phyloP scores from a whole-genome alignment of 2,113 vertebrate genomes.

The Sardina pilchardus region DNA sequence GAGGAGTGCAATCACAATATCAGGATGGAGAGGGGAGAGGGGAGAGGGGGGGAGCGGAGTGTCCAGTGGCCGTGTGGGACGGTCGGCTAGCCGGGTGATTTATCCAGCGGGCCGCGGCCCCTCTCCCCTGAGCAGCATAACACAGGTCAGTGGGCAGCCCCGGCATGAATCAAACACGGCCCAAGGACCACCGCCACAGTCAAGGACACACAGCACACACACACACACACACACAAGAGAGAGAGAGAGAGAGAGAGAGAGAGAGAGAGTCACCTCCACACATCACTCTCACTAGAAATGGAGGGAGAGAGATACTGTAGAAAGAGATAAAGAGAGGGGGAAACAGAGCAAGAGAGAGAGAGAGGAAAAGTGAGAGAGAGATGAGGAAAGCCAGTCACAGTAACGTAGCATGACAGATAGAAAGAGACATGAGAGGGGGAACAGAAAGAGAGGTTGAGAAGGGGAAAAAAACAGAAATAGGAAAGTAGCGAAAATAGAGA shows the following conservation, averaged over 20 bases:
- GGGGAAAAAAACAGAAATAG: background rate
- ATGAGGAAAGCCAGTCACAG: background rate
- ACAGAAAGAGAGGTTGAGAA: background rate
- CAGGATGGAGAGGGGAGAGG: too few species aligned
- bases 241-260: background rate
- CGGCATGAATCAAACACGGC: constrained; percentile 58
- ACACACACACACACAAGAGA: constrained; percentile 42
- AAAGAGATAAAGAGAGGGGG: background rate
- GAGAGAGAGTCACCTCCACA: background rate
- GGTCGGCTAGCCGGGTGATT: background rate
- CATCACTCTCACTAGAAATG: background rate
- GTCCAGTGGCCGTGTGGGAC: background rate
- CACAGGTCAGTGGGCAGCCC: constrained; percentile 57
- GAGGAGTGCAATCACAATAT: too few species aligned
- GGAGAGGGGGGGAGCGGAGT: background rate
- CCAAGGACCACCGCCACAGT: constrained; percentile 51
- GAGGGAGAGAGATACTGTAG: background rate
- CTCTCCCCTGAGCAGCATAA: constrained; percentile 46
- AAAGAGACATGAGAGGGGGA: background rate
- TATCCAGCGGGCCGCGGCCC: background rate
- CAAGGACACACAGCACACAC: constrained; percentile 54
- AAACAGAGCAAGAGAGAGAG: too few species aligned
- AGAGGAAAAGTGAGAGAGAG: background rate
- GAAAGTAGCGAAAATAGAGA: background rate
- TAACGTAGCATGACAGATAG: background rate